Conservation (phyloP, 2,113 vertebrate genomes). For the Leptocoma aspasia region DNA sequence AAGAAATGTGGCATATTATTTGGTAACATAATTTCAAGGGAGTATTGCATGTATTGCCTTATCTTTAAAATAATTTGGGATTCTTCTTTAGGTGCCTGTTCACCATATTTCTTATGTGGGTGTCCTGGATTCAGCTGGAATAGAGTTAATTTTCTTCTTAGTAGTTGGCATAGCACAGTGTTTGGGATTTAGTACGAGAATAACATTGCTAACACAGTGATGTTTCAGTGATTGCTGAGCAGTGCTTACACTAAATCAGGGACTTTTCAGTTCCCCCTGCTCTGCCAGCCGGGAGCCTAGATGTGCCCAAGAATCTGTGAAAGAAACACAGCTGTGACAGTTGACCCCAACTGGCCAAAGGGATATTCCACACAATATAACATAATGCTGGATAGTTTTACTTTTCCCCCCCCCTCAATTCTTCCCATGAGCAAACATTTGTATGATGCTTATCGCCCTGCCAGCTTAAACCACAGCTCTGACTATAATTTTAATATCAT, state of each 20-base stretch:
- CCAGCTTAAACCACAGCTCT: neutral
- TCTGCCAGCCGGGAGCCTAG: neutral
- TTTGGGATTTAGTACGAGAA: neutral
- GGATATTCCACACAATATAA: neutral
- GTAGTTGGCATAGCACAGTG: no score
- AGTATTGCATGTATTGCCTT: neutral
- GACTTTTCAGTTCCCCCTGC: neutral
- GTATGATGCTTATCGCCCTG: neutral
- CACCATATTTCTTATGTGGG: accelerated
- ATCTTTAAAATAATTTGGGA: neutral
- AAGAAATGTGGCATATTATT: neutral
- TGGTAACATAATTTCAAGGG: neutral
- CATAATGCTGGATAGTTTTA: neutral
- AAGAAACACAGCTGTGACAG: neutral
- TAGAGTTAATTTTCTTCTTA: neutral
- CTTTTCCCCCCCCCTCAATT: accelerated
- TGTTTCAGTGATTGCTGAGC: neutral
- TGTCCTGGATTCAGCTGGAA: neutral
- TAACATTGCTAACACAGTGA: neutral
- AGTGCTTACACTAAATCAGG: neutral
- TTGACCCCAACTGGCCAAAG: neutral
- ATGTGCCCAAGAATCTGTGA: neutral
- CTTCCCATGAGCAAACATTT: neutral
- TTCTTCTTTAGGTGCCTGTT: neutral
- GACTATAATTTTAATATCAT: neutral